Evolutionary conservation across 2,888 invertebrate genomes (phyloP).

Genomic region (Podotricha telesiphe): DNA sequence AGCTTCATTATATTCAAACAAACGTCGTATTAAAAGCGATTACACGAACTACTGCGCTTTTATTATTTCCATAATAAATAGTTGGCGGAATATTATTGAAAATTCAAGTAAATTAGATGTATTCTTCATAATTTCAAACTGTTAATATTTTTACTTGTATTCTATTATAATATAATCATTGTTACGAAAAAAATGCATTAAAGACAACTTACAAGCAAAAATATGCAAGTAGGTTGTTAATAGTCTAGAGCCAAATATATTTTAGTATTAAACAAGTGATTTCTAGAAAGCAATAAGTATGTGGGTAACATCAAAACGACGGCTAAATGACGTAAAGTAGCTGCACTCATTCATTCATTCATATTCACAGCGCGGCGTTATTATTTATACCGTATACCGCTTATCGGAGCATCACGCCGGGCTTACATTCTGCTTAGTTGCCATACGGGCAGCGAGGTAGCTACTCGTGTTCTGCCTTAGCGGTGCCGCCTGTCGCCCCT

Average conservation of each 20-base stretch:
- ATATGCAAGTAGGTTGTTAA: not conserved
- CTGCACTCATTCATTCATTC: constrained; percentile 70
- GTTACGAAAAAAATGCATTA: not conserved
- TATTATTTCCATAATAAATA: constrained; percentile 3
- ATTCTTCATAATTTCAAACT: not conserved
- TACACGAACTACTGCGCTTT: not conserved
- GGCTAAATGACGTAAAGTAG: constrained; percentile 53
- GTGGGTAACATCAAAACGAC: constrained; percentile 25
- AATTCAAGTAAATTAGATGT: no score
- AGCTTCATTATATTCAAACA: constrained; percentile 7
- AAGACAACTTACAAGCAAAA: not conserved
- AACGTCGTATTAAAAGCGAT: not conserved
- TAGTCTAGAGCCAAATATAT: not conserved
- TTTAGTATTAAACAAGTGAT: not conserved
- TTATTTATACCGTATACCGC: constrained; percentile 79
- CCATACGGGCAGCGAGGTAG: constrained; percentile 74
- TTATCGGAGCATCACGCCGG: constrained; percentile 77
- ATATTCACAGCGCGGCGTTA: constrained; percentile 73
- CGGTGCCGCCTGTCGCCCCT: constrained; percentile 55
- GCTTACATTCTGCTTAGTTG: constrained; percentile 68
- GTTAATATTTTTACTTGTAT: not conserved
- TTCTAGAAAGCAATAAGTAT: constrained; percentile 7
- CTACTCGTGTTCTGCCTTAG: constrained; percentile 71
- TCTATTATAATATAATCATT: not conserved
- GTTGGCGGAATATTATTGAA: not conserved